Percentiles rank a stretch among this genome's conserved stretches.
These are phyloP conservation scores for Psilopsiagon aurifrons DNA, from an alignment of 2,113 vertebrate species.

Conservation along the genomic window DNA sequence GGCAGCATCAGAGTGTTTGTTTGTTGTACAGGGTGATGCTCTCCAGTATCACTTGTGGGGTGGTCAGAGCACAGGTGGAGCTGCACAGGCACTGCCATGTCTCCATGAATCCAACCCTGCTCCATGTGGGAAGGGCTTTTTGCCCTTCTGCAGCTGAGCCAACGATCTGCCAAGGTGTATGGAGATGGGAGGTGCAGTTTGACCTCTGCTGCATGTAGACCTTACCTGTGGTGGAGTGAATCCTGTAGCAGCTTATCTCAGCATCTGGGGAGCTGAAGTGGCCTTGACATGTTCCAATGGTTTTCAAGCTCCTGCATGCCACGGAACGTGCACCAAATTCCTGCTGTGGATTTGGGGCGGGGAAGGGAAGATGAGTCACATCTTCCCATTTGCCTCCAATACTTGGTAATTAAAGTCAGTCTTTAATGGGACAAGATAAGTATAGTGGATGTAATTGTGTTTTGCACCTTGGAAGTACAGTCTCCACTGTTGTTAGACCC, in stretches of 20 bases:
- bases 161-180: fast-evolving
- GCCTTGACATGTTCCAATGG: fast-evolving
- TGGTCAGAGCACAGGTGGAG: background rate
- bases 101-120: background rate
- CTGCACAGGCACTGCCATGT: background rate
- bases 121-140: background rate
- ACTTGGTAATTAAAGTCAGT: constrained; percentile 12
- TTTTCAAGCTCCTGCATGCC: background rate
- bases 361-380: constrained; percentile 39
- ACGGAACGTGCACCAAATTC: background rate
- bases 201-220: fast-evolving
- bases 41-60: fast-evolving
- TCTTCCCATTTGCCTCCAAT: background rate
- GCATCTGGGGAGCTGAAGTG: fast-evolving
- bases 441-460: background rate
- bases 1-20: background rate
- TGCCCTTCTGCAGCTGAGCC: background rate
- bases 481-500: background rate
- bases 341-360: background rate
- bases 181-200: background rate
- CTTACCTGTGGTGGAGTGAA: background rate
- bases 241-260: background rate
- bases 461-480: background rate
- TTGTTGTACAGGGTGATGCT: background rate
- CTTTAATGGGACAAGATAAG: constrained; percentile 1